Evolutionary conservation across 92 coral and sea anemone species (phyloP), one percentile per base, ranked within the genome.

Genomic region (Parazoanthus swiftii): DNA sequence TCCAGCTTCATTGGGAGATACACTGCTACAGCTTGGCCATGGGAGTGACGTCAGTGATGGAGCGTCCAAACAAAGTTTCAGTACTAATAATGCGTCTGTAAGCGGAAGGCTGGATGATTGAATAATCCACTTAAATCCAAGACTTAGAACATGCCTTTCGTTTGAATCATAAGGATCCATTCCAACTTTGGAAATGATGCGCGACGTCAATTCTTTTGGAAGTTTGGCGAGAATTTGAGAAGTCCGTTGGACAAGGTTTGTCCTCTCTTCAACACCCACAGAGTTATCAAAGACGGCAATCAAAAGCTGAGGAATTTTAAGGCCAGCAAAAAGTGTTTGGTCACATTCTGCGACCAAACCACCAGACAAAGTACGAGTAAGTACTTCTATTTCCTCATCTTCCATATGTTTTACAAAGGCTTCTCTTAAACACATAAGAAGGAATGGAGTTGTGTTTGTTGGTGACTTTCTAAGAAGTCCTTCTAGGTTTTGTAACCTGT

Each of bases 281-380:
- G 29, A 7, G 46, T 77, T 59, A 46, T 16, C 37, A 35, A 43
- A 77, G 65, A 25, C 1, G 23, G 33, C 3, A 25, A 77, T 35
- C 16, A 77, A 48, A 77, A 77, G 81, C 18, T 48, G 65, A 21
- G 81, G 63, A 46, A 77, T 36, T 8, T 77, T 65, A 77, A 77
- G 36, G 37, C 9, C 81, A 77, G 20, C 14, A 29, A 46, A 48
- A 23, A 77, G 81, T 43, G 81, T 6, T 48, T 8, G 37, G 14
- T 77, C 36, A 11, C 58, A 46, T 11, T 77, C 38, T 43, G 33
- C 21, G 38, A 20, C 15, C 58, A 50, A 43, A 0, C 15, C 36
- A n/a, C 6, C n/a, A 7, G 65, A 77, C 81, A 74, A 0, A 74
- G 44, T 33, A 15, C 46, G 81, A 20, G 39, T 44, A 44, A 77